These are phyloP conservation scores for Periophthalmus magnuspinnatus DNA, from an alignment of 2,797 vertebrate species.

Conservation along the genomic window DNA sequence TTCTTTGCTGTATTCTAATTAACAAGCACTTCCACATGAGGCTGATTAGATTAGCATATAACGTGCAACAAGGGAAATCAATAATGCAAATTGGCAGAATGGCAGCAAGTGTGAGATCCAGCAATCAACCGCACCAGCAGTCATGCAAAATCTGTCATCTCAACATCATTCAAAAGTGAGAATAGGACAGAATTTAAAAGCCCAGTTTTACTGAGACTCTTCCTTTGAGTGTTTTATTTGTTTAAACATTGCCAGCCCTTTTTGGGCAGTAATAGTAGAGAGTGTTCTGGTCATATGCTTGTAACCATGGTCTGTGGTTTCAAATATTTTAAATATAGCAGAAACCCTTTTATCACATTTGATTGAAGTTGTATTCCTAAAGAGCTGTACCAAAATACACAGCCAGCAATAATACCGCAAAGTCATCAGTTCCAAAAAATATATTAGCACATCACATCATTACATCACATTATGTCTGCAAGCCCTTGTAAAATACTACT, in stretches of 20 bases:
- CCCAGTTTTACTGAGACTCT: too few species aligned
- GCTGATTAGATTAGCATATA: conserved; percentile 55
- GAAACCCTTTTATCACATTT: not conserved
- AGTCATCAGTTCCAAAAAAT: not conserved
- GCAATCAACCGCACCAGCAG: conserved; percentile 32
- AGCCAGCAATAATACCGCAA: not conserved
- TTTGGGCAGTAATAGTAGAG: not conserved
- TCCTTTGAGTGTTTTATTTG: too few species aligned
- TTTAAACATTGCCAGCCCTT: too few species aligned
- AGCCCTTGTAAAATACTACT: not conserved
- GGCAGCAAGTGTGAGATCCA: conserved; percentile 23
- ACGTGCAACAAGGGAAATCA: conserved; percentile 45
- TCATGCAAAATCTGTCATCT: conserved; percentile 19
- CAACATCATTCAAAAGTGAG: conserved; percentile 12
- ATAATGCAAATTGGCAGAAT: conserved; percentile 45
- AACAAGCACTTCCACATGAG: conserved; percentile 51
- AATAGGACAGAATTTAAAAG: not conserved
- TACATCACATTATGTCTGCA: not conserved
- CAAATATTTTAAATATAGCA: too few species aligned
- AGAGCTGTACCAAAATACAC: not conserved
- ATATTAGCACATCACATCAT: not conserved
- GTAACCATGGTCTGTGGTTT: too few species aligned
- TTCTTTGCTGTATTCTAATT: conserved; percentile 48
- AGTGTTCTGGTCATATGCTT: not conserved
- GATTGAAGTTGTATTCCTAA: not conserved